phyloP scores from a whole-genome alignment of 2,888 invertebrate species.

The Spilarctia lutea region DNA sequence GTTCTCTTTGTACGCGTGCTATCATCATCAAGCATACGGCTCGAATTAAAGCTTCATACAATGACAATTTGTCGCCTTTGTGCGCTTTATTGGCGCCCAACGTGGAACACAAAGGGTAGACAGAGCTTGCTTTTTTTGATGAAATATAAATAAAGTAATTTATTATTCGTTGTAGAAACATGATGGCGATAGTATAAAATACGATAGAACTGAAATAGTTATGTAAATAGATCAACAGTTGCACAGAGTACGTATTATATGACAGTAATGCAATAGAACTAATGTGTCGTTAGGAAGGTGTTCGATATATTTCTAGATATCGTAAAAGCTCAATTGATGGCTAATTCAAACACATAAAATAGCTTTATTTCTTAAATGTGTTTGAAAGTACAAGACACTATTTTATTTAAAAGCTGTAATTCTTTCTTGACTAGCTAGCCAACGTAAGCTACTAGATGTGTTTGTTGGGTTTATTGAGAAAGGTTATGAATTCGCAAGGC shows the following conservation, averaged over 20 bases:
- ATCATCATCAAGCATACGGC: slow-evolving; percentile 76
- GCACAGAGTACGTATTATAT: too few relatives aligned
- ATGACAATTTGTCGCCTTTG: slow-evolving; percentile 66
- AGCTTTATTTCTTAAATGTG: not conserved
- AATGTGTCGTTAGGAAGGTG: too few relatives aligned
- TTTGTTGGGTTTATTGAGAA: too few relatives aligned
- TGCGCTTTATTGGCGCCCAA: slow-evolving; percentile 70
- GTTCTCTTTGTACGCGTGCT: slow-evolving; percentile 76
- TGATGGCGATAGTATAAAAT: not conserved
- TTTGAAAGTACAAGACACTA: not conserved
- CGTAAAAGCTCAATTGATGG: not conserved
- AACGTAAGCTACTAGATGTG: not conserved
- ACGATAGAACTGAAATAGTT: not conserved
- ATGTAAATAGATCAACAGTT: too few relatives aligned
- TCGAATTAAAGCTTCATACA: slow-evolving; percentile 79
- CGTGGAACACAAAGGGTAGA: slow-evolving; percentile 55
- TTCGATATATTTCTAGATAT: not conserved
- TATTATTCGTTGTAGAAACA: not conserved
- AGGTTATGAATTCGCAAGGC: not conserved
- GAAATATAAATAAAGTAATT: slow-evolving; percentile 20
- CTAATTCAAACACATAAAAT: not conserved
- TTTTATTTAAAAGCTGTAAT: not conserved
- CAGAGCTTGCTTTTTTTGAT: slow-evolving; percentile 27
- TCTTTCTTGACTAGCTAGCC: not conserved
- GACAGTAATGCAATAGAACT: too few relatives aligned